Percentiles rank a stretch among this genome's conserved stretches.
phyloP scores from a whole-genome alignment of 30 jellyfish, hydroid and myxozoan genomes.

The Turritopsis rubra region DNA sequence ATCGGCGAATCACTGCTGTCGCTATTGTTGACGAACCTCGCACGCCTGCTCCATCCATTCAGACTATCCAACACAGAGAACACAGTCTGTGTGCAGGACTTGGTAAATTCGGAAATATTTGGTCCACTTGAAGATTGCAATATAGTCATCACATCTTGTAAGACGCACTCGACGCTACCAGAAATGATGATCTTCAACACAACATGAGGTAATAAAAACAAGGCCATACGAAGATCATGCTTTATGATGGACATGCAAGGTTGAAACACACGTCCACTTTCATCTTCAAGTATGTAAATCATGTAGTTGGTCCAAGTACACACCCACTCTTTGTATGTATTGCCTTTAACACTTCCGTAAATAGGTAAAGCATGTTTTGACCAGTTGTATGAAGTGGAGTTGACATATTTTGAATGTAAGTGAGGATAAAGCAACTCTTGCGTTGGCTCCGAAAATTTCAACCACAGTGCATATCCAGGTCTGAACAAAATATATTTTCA shows the following conservation, averaged over 20 bases:
- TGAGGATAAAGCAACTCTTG: slow-evolving; percentile 79
- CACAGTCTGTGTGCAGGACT: slow-evolving; percentile 45
- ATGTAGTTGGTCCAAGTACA: slow-evolving; percentile 66
- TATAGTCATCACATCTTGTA: slow-evolving; percentile 19
- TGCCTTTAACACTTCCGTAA: slow-evolving; percentile 69
- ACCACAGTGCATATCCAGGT: slow-evolving; percentile 66
- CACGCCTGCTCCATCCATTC: slow-evolving; percentile 30
- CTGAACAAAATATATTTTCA: too few species aligned
- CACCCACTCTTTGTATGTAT: slow-evolving; percentile 73
- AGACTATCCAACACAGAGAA: slow-evolving; percentile 54
- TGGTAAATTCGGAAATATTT: slow-evolving; percentile 29
- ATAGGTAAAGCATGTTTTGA: slow-evolving; percentile 51
- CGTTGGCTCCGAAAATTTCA: slow-evolving; percentile 58
- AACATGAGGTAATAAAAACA: slow-evolving; percentile 74
- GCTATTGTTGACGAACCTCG: neutral
- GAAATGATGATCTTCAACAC: slow-evolving; percentile 25
- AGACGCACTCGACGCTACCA: neutral
- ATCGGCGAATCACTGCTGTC: neutral
- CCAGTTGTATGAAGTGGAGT: slow-evolving; percentile 76
- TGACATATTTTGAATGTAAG: slow-evolving; percentile 71
- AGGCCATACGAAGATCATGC: slow-evolving; percentile 69
- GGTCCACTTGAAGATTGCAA: slow-evolving; percentile 18
- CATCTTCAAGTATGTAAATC: slow-evolving; percentile 13
- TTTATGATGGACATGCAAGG: slow-evolving; percentile 77
- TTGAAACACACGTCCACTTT: slow-evolving; percentile 30